Evolutionary conservation across 92 coral and sea anemone species (phyloP).

Genomic region (Phenganax marumi): DNA sequence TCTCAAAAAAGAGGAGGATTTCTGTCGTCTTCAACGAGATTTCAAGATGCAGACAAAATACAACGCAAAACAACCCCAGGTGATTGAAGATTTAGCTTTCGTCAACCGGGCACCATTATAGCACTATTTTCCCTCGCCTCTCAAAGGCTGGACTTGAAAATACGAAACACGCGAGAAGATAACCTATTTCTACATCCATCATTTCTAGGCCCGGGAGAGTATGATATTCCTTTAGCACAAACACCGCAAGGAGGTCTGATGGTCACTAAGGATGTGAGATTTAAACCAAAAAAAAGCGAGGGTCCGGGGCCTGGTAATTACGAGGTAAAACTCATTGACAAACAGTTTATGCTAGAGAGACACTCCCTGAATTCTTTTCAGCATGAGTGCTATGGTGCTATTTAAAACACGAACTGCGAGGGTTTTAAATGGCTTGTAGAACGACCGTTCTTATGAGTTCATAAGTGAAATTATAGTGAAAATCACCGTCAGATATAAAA

Average conservation of each 20-base stretch:
- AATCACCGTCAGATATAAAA: no score
- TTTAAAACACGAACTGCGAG: no score
- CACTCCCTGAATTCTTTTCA: background rate
- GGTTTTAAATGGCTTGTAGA: no score
- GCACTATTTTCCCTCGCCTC: no score
- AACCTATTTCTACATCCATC: background rate
- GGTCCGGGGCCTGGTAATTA: constrained; percentile 95
- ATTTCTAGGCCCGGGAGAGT: constrained; percentile 86
- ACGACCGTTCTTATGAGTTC: no score
- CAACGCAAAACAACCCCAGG: constrained; percentile 57
- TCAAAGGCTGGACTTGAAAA: no score
- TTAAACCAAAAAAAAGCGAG: constrained; percentile 62
- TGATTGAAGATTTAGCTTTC: background rate
- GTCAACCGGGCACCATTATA: background rate
- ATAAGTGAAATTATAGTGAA: no score
- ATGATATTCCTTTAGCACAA: constrained; percentile 48
- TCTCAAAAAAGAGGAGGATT: constrained; percentile 82
- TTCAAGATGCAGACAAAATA: constrained; percentile 40
- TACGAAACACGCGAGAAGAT: background rate
- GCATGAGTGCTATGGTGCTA: no score
- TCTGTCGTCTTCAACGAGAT: constrained; percentile 73
- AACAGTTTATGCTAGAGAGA: background rate
- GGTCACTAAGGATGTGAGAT: constrained; percentile 81
- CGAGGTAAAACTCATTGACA: constrained; percentile 62
- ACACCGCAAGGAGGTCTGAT: constrained; percentile 77